A percentile compares a stretch with the other conserved stretches of the same genome.
Evolutionary conservation across 2,888 invertebrate genomes (phyloP).

Genomic region (Caenorhabditis sinica): DNA sequence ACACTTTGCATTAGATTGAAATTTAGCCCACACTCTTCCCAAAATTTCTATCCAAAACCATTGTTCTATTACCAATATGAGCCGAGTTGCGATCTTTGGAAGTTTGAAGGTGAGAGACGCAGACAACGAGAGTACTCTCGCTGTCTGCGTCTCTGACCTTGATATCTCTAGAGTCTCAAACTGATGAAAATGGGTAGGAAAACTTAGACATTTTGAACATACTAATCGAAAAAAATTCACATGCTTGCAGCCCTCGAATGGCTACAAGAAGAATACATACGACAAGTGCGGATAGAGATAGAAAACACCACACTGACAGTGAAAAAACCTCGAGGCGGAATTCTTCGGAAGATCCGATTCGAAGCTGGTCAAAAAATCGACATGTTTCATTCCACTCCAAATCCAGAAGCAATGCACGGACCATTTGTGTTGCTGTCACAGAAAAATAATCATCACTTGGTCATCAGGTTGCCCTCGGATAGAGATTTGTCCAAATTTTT

Average conservation of each 20-base stretch:
- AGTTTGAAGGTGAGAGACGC: too few species aligned
- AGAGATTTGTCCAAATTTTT: conserved; percentile 65
- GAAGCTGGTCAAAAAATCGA: conserved; percentile 86
- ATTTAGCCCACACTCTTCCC: too few species aligned
- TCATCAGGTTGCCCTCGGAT: conserved; percentile 89
- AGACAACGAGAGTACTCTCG: too few species aligned
- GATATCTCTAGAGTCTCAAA: too few species aligned
- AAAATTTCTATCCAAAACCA: too few species aligned
- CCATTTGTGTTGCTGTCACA: conserved; percentile 90
- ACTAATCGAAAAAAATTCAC: too few species aligned
- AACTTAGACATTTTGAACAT: too few species aligned
- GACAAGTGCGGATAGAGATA: conserved; percentile 71
- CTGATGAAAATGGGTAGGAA: too few species aligned
- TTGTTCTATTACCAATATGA: too few species aligned
- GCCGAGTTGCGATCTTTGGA: too few species aligned
- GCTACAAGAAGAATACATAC: conserved; percentile 80
- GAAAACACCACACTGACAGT: conserved; percentile 66
- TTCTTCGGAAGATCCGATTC: conserved; percentile 90
- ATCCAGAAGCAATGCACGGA: conserved; percentile 84
- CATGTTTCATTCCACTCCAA: conserved; percentile 86
- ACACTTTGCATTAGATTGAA: too few species aligned
- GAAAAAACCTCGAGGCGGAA: conserved; percentile 89
- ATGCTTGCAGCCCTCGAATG: conserved; percentile 80
- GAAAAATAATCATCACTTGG: conserved; percentile 93
- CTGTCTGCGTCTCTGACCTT: too few species aligned